phyloP scores from a whole-genome alignment of 2,888 invertebrate species.

The Eupithecia subumbrata region DNA sequence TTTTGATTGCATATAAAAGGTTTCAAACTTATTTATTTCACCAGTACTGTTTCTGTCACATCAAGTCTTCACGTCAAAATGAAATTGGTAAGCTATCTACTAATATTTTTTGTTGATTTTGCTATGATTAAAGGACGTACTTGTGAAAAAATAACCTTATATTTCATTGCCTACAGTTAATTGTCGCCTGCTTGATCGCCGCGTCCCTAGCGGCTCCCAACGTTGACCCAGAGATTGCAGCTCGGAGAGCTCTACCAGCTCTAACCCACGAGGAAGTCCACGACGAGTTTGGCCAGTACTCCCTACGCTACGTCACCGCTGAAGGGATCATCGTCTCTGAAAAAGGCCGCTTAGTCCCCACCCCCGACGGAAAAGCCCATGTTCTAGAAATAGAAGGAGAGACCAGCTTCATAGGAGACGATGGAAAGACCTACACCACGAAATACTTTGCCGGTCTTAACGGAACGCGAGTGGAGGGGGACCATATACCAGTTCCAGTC shows the following conservation, averaged over 20 bases:
- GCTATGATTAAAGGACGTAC: not conserved
- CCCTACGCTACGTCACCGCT: conserved; percentile 64
- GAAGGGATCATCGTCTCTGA: conserved; percentile 64
- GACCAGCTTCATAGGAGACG: conserved; percentile 61
- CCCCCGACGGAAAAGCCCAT: conserved; percentile 49
- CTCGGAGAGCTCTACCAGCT: conserved; percentile 53
- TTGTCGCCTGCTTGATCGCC: conserved; percentile 43
- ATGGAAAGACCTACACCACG: conserved; percentile 65
- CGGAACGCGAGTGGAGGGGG: conserved; percentile 57
- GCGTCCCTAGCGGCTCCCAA: conserved; percentile 50
- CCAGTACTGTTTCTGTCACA: conserved; percentile 26
- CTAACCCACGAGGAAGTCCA: conserved; percentile 60
- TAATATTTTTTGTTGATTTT: conserved; percentile 26
- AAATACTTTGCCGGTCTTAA: conserved; percentile 64
- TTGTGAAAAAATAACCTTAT: not conserved
- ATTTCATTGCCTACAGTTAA: conserved; percentile 46
- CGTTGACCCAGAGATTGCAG: conserved; percentile 38
- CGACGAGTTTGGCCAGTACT: conserved; percentile 62
- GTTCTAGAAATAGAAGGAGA: conserved; percentile 64
- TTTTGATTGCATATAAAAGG: conserved; percentile 29
- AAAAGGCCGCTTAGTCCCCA: conserved; percentile 61
- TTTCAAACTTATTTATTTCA: not conserved
- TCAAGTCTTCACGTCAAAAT: conserved; percentile 41
- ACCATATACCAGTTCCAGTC: conserved; percentile 55
- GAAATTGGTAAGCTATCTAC: conserved; percentile 53